A percentile compares a stretch with the other conserved stretches of the same genome.
phyloP scores from a whole-genome alignment of 1,140 invertebrate species.

The Gonatopus flavifemur region DNA sequence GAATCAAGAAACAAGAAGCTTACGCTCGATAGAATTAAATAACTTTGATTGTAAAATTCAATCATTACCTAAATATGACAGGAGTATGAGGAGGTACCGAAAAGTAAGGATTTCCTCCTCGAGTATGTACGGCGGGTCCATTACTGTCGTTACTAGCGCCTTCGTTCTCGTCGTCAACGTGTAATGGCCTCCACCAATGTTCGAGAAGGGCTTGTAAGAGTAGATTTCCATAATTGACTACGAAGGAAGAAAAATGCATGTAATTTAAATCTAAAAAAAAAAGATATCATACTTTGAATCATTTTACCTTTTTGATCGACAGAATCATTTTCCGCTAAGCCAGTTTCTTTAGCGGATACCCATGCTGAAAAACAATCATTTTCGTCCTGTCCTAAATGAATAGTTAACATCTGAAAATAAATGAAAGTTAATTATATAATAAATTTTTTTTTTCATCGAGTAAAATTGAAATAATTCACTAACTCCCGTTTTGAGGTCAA shows the following conservation, averaged over 20 bases:
- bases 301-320: conserved; percentile 80
- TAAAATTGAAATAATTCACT: conserved; percentile 36
- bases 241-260: conserved; percentile 23
- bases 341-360: conserved; percentile 95
- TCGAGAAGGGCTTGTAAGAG: conserved; percentile 93
- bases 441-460: not conserved
- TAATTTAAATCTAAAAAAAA: conserved; percentile 1
- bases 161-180: conserved; percentile 58
- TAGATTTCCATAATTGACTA: conserved; percentile 95
- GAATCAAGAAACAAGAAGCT: too few relatives aligned
- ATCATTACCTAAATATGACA: conserved; percentile 85
- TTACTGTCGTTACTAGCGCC: conserved; percentile 51
- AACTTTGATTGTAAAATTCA: not conserved
- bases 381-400: conserved; percentile 96
- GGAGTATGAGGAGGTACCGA: conserved; percentile 94
- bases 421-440: conserved; percentile 12
- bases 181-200: conserved; percentile 82
- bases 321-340: conserved; percentile 74
- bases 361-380: conserved; percentile 97
- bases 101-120: conserved; percentile 82
- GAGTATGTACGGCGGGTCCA: conserved; percentile 42
- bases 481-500: conserved; percentile 97
- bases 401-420: conserved; percentile 83
- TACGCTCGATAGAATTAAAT: too few relatives aligned
- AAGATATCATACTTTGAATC: conserved; percentile 6